Evolutionary conservation across 2,888 invertebrate species (phyloP).

Genomic region (Hedya salicella): DNA sequence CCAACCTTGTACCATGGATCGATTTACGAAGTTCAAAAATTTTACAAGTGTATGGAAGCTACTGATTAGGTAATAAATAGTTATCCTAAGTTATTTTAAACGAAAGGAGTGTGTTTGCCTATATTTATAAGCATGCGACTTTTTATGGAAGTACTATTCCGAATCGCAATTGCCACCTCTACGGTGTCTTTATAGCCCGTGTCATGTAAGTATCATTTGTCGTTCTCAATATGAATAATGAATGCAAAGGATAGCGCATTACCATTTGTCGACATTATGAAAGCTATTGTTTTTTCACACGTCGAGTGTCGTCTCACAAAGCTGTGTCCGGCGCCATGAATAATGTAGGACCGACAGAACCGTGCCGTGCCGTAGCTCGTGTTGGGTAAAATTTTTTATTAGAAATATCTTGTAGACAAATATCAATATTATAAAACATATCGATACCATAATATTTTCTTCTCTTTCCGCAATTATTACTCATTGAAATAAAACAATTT

Average conservation of each 20-base stretch:
- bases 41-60: neutral
- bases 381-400: neutral
- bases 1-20: neutral
- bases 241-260: constrained; percentile 20
- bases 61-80: too few relatives aligned
- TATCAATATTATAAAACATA: too few relatives aligned
- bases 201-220: neutral
- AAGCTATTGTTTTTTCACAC: constrained; percentile 37
- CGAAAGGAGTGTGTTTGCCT: too few relatives aligned
- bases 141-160: too few relatives aligned
- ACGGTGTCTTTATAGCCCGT: neutral
- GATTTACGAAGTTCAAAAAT: neutral
- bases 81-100: too few relatives aligned
- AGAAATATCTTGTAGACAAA: neutral
- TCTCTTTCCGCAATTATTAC: too few relatives aligned
- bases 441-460: too few relatives aligned
- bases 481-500: too few relatives aligned
- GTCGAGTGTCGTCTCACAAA: constrained; percentile 20
- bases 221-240: constrained; percentile 12
- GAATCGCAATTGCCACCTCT: too few relatives aligned
- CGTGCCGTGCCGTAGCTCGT: constrained; percentile 8
- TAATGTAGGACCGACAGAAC: constrained; percentile 27
- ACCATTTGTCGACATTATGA: constrained; percentile 31
- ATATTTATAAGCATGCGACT: too few relatives aligned
- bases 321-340: constrained; percentile 28